Conservation (phyloP, 1,140 invertebrate species). For the Oncopodura yosiiana region DNA sequence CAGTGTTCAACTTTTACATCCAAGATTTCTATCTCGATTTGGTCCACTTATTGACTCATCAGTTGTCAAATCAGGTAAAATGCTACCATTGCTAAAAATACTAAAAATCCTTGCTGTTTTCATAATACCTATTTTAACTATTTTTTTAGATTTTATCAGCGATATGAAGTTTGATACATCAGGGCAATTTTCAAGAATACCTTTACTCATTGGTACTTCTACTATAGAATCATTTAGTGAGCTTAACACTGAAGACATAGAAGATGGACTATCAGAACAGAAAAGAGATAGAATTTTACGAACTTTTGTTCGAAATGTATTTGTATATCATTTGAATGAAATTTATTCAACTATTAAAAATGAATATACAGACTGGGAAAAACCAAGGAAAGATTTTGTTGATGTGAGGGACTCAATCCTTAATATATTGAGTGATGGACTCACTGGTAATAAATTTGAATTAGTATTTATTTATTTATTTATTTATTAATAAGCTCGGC, state of each 20-base stretch:
- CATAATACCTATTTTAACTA: slow-evolving; percentile 32
- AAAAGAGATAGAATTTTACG: slow-evolving; percentile 70
- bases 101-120: too few relatives aligned
- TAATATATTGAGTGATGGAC: slow-evolving; percentile 69
- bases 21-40: slow-evolving; percentile 72
- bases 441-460: too few relatives aligned
- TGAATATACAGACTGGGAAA: slow-evolving; percentile 87
- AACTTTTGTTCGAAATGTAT: slow-evolving; percentile 78
- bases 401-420: slow-evolving; percentile 62
- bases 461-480: too few relatives aligned
- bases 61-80: slow-evolving; percentile 42
- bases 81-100: too few relatives aligned
- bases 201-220: slow-evolving; percentile 31
- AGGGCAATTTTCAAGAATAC: slow-evolving; percentile 24
- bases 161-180: slow-evolving; percentile 8
- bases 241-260: slow-evolving; percentile 56
- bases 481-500: too few relatives aligned
- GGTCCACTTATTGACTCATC: slow-evolving; percentile 76
- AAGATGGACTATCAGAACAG: slow-evolving; percentile 75
- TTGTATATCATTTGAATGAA: slow-evolving; percentile 79
- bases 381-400: slow-evolving; percentile 47
- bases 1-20: slow-evolving; percentile 56
- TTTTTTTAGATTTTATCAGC: background rate
- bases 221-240: slow-evolving; percentile 64
- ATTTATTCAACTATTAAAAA: slow-evolving; percentile 83